A percentile compares a stretch with the other conserved stretches of the same genome.
Evolutionary conservation across 2,113 vertebrate genomes (phyloP).

Genomic region (Hystrix brachyura): DNA sequence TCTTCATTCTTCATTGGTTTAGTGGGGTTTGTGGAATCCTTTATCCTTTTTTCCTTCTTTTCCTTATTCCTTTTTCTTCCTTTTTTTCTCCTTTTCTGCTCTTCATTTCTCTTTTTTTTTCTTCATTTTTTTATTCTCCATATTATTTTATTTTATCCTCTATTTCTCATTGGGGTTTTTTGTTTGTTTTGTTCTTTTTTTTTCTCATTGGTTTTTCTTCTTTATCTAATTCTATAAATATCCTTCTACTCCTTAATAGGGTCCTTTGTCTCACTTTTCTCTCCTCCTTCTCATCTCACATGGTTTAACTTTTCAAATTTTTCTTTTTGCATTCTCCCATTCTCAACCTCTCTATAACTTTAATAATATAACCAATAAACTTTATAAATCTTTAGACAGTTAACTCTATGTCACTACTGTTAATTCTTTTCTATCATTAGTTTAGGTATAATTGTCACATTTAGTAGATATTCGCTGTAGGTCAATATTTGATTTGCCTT

Average conservation of each 20-base stretch:
- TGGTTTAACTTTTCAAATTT: neutral
- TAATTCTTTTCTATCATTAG: neutral
- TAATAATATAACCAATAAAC: neutral
- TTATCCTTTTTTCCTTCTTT: neutral
- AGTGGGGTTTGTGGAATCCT: neutral
- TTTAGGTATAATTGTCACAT: neutral
- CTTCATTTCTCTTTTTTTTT: neutral
- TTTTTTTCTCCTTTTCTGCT: too few relatives aligned
- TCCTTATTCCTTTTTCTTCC: neutral
- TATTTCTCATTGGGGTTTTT: neutral
- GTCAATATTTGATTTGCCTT: neutral
- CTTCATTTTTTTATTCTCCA: neutral
- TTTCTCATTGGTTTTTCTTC: neutral
- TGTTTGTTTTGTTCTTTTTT: too few relatives aligned
- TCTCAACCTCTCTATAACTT: neutral
- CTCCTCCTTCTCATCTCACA: neutral
- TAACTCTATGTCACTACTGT: neutral
- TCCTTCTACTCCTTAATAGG: neutral
- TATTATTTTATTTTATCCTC: neutral
- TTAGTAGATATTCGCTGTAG: neutral
- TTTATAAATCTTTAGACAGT: neutral
- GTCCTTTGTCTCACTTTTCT: neutral
- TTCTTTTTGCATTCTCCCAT: neutral
- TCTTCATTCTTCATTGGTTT: neutral
- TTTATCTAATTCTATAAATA: neutral